These are phyloP conservation scores for Allacma fusca DNA, from an alignment of 2,888 invertebrate genomes.

Conservation along the genomic window DNA sequence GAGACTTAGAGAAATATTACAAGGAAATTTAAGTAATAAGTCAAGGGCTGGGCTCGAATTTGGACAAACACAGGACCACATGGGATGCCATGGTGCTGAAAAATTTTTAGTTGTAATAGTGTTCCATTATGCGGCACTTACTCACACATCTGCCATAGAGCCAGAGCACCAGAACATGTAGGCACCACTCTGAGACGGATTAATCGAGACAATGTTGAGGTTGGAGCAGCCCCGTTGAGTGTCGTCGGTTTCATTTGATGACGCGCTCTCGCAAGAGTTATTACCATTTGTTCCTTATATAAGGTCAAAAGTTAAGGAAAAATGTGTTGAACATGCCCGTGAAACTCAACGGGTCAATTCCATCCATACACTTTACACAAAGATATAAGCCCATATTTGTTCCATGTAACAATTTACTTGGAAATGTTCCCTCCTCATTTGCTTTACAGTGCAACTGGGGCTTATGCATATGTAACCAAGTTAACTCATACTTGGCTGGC, in stretches of 20 bases:
- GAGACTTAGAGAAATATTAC: neutral
- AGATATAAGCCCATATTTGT: slow-evolving; percentile 1
- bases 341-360: slow-evolving; percentile 17
- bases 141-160: too few relatives aligned
- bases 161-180: too few relatives aligned
- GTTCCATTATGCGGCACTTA: too few relatives aligned
- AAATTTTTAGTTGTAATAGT: too few relatives aligned
- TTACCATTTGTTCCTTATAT: slow-evolving; percentile 38
- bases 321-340: slow-evolving; percentile 14
- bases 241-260: slow-evolving; percentile 29
- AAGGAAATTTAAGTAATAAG: neutral
- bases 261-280: slow-evolving; percentile 23
- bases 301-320: slow-evolving; percentile 37
- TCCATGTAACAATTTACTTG: neutral
- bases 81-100: neutral
- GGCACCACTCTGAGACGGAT: slow-evolving; percentile 22
- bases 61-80: neutral
- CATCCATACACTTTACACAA: neutral
- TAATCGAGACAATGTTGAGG: slow-evolving; percentile 39
- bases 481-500: too few relatives aligned
- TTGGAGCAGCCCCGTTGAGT: slow-evolving; percentile 5
- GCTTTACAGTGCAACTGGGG: too few relatives aligned
- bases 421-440: neutral
- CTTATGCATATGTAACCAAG: too few relatives aligned
- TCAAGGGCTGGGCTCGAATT: slow-evolving; percentile 2